Evolutionary conservation across 2,888 invertebrate genomes (phyloP).

Genomic region (Gastracanthus pulcherrimus): DNA sequence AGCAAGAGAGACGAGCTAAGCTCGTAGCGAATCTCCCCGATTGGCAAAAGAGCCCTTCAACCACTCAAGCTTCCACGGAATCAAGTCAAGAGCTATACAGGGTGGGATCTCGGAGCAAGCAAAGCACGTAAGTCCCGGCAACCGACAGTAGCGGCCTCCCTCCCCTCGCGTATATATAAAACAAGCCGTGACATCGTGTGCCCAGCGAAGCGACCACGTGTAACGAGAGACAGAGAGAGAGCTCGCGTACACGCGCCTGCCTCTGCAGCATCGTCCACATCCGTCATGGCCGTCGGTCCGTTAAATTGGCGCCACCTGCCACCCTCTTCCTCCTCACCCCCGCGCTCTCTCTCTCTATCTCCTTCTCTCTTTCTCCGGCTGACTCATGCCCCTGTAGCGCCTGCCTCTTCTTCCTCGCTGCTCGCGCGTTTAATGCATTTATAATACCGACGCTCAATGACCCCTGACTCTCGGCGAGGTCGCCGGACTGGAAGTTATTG

Average conservation of each 20-base stretch:
- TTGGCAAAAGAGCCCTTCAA: conserved; percentile 7
- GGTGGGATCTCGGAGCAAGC: not conserved
- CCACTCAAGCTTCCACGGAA: not conserved
- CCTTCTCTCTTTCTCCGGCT: not conserved
- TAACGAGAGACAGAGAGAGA: conserved; percentile 65
- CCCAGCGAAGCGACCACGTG: conserved; percentile 71
- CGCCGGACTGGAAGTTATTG: conserved; percentile 64
- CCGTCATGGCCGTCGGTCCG: conserved; percentile 77
- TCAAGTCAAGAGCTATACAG: not conserved
- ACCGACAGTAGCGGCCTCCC: not conserved
- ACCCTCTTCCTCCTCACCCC: no score
- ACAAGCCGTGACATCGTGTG: conserved; percentile 75
- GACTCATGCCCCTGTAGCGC: not conserved
- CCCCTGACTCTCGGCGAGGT: conserved; percentile 68
- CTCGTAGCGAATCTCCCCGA: conserved; percentile 28
- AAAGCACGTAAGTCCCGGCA: not conserved
- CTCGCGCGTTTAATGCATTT: conserved; percentile 74
- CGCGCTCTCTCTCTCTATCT: no score
- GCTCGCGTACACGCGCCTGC: conserved; percentile 63
- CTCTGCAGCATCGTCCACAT: conserved; percentile 66
- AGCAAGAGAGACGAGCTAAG: not conserved
- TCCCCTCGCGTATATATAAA: conserved; percentile 68
- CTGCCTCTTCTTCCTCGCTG: conserved; percentile 60
- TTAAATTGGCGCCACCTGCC: conserved; percentile 78
- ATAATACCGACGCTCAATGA: conserved; percentile 73